Base-by-base conservation (phyloP, 1,140 invertebrate species). In the Heliothis virescens region DNA sequence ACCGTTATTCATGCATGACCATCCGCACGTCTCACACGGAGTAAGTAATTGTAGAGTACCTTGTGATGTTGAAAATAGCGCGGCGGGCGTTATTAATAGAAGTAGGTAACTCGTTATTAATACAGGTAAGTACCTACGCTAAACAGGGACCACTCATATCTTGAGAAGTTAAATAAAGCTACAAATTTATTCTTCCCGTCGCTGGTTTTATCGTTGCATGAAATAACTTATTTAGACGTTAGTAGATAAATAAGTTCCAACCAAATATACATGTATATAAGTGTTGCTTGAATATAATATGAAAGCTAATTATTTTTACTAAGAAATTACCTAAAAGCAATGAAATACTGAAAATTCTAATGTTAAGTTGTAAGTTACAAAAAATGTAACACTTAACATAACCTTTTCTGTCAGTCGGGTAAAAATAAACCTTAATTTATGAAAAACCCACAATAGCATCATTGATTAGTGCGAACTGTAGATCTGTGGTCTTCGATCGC, bases 101-200 rank as follows among this genome's bases (percentile, higher is more conserved):
- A 41, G 72, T 57, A 73, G 57, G 41, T 62, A 75, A 75, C 72
- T 75, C 53, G 72, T 75, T 75, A 75, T 75, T 75, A 75, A 57
- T 75, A 62, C 57, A 60, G 34, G 57, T 62, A 50, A 15, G 53
- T 26, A 26, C 21, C 21, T 26, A 26, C 55, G 57, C 72, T 50
- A 62, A 62, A 74, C 72, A 75, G 55, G 62, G 57, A 62, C 16
- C 59, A 73, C 59, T 73, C 59, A 60, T 50, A 60, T n/a, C 41
- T 60, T 47, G 55, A 48, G 72, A 48, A 47, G 9, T 62, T 29
- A 75, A 26, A 72, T 72, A 57, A 50, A 72, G 26, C 52, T 55
- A 41, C 15, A 26, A 72, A 21, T 63, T 63, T 63, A 63, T 63
- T 47, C 60, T 21, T 52, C 18, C 18, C 65, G 65, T 52, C 18